phyloP scores from a whole-genome alignment of 2,797 vertebrate species.

The Paedocypris micromegethes region DNA sequence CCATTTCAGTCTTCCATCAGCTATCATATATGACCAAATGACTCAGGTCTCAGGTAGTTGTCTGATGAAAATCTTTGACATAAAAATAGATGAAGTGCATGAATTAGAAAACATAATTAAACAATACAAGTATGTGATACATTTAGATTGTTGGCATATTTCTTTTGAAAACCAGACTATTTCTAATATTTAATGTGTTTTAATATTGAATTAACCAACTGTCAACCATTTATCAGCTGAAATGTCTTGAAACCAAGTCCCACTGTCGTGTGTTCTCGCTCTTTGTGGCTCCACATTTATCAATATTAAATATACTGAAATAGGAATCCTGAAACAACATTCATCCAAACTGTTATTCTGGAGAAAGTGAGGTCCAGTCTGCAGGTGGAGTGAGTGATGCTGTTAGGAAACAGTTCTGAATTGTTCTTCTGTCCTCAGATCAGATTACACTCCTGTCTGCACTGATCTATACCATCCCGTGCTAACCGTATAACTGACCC shows the following conservation, averaged over 20 bases:
- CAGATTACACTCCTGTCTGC: constrained; percentile 29
- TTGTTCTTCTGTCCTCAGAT: constrained; percentile 19
- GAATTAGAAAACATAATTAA: too few species aligned
- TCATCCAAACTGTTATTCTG: too few species aligned
- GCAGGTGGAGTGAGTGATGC: neutral
- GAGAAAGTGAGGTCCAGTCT: too few species aligned
- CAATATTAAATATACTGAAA: neutral
- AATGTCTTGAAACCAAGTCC: neutral
- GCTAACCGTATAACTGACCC: constrained; percentile 14
- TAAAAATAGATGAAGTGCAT: constrained; percentile 14
- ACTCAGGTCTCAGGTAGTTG: constrained; percentile 25
- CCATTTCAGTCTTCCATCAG: neutral
- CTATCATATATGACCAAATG: constrained; percentile 17
- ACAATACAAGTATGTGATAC: too few species aligned
- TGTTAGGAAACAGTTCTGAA: neutral
- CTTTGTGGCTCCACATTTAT: neutral
- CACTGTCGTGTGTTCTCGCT: neutral
- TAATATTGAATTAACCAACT: neutral
- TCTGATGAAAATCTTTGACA: constrained; percentile 14
- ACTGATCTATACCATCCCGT: constrained; percentile 28
- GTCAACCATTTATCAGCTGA: constrained; percentile 29
- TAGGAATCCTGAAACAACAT: too few species aligned
- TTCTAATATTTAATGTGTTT: too few species aligned
- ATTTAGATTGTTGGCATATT: too few species aligned
- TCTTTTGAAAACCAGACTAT: too few species aligned